These are phyloP conservation scores for Psettodes erumei DNA, from an alignment of 2,113 vertebrate genomes.

Conservation along the genomic window DNA sequence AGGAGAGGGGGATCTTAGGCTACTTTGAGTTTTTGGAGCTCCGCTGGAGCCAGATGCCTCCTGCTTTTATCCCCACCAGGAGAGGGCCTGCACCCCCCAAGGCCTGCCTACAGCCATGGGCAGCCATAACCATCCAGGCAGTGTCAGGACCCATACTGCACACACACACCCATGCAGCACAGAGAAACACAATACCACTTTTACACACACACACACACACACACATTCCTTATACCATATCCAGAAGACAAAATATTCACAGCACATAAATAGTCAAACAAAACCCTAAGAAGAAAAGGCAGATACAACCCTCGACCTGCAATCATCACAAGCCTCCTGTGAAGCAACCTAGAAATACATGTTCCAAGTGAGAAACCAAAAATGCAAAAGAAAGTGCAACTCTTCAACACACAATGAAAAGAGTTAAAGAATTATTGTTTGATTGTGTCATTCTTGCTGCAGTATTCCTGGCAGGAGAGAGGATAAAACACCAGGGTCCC, in stretches of 20 bases:
- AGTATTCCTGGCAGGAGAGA: conserved; percentile 41
- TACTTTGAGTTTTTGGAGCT: conserved; percentile 94
- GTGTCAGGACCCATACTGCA: conserved; percentile 74
- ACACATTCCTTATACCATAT: conserved; percentile 47
- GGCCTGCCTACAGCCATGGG: conserved; percentile 89
- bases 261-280: conserved; percentile 68
- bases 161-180: conserved; percentile 24
- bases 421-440: conserved; percentile 21
- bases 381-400: conserved; percentile 21
- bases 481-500: conserved; percentile 57
- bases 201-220: conserved; percentile 18
- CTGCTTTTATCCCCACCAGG: conserved; percentile 94
- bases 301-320: conserved; percentile 37
- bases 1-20: conserved; percentile 88
- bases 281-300: conserved; percentile 45
- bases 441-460: conserved; percentile 19
- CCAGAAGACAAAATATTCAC: conserved; percentile 74
- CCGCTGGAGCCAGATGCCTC: conserved; percentile 95
- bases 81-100: conserved; percentile 89
- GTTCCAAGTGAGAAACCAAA: conserved; percentile 22
- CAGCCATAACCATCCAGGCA: conserved; percentile 76
- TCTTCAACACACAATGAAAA: conserved; percentile 15
- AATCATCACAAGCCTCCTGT: conserved; percentile 45
- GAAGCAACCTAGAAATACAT: conserved; percentile 42
- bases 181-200: conserved; percentile 26